Percentiles rank a stretch among this genome's conserved stretches.
Conservation (phyloP, 1,140 invertebrate genomes). For the Probaryconus sp. region DNA sequence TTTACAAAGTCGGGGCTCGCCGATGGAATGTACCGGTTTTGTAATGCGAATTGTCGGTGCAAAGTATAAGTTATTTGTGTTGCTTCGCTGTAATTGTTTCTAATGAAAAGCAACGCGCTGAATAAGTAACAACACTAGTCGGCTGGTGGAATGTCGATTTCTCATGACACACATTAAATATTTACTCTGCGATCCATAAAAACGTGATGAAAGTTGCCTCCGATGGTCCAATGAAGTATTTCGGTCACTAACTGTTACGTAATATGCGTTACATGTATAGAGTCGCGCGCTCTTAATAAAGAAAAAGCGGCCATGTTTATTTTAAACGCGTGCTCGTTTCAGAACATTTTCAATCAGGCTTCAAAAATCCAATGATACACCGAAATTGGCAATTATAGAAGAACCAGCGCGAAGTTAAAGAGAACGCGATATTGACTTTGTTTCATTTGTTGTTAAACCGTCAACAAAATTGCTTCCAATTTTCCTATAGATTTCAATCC, state of each 20-base stretch:
- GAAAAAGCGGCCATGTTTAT: conserved; percentile 2
- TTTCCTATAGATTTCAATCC: too few relatives aligned
- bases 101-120: conserved; percentile 32
- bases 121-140: conserved; percentile 7
- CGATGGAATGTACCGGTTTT: conserved; percentile 2
- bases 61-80: conserved; percentile 31
- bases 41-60: conserved; percentile 13
- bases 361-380: background rate
- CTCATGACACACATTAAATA: conserved; percentile 22
- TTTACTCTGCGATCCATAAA: conserved; percentile 23
- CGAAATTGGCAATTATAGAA: too few relatives aligned
- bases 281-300: background rate
- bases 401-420: too few relatives aligned
- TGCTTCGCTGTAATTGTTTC: conserved; percentile 32
- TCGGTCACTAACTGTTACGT: conserved; percentile 20
- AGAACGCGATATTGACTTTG: too few relatives aligned
- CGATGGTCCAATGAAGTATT: conserved; percentile 34
- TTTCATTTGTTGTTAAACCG: too few relatives aligned
- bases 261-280: conserved; percentile 10
- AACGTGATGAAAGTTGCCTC: conserved; percentile 28
- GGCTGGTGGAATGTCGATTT: conserved; percentile 5
- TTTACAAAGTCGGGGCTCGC: too few relatives aligned
- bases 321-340: background rate
- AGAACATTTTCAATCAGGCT: background rate
- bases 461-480: too few relatives aligned